These are phyloP conservation scores for Girardinus metallicus DNA, from an alignment of 2,797 vertebrate species.

Conservation along the genomic window DNA sequence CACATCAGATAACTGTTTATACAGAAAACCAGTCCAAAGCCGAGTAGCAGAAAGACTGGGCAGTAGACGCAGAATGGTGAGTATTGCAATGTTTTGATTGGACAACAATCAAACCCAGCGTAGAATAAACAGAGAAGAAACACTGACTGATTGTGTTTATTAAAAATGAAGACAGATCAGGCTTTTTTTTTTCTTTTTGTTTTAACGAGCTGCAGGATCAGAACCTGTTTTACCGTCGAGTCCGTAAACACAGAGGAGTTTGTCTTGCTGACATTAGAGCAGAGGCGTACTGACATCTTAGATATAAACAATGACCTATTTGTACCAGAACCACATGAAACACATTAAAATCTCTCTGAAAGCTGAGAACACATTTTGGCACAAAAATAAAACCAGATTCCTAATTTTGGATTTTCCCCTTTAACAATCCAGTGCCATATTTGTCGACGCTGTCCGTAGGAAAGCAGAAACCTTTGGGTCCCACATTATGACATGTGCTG, in stretches of 20 bases:
- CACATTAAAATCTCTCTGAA: neutral
- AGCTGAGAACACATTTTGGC: neutral
- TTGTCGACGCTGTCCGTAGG: neutral
- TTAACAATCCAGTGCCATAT: neutral
- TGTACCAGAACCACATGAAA: slow-evolving; percentile 12
- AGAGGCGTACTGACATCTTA: slow-evolving; percentile 18
- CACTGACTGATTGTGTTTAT: slow-evolving; percentile 66
- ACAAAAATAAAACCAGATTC: neutral
- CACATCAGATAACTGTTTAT: slow-evolving; percentile 62
- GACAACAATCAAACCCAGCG: slow-evolving; percentile 37
- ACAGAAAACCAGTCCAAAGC: slow-evolving; percentile 51
- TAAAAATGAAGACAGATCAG: slow-evolving; percentile 36
- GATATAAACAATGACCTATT: slow-evolving; percentile 22
- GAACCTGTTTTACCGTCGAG: slow-evolving; percentile 26
- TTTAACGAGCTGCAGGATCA: slow-evolving; percentile 33
- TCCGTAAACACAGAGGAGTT: slow-evolving; percentile 27
- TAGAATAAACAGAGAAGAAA: slow-evolving; percentile 48
- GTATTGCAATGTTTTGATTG: slow-evolving; percentile 52
- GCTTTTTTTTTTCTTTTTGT: slow-evolving; percentile 33
- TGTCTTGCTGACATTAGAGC: slow-evolving; percentile 26
- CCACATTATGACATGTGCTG: neutral
- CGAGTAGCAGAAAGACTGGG: slow-evolving; percentile 19
- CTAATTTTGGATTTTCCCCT: slow-evolving; percentile 2
- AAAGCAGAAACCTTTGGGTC: neutral
- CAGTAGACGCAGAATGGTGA: slow-evolving; percentile 40